phyloP scores from a whole-genome alignment of 2,113 vertebrate species.

The Oryzias woworae region DNA sequence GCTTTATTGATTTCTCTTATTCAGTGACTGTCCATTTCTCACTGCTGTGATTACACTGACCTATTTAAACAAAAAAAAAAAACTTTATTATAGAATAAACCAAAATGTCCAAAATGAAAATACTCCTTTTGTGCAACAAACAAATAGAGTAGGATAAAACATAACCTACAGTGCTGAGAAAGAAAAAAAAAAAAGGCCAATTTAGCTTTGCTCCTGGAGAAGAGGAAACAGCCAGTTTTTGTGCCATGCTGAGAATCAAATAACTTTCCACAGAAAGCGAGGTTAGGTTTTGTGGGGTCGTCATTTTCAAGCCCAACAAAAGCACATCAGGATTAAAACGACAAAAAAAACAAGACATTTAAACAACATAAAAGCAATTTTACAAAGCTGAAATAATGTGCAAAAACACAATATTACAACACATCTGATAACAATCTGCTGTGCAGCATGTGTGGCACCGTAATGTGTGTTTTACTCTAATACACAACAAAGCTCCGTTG shows the following conservation, averaged over 20 bases:
- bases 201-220: constrained; percentile 66
- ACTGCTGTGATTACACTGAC: constrained; percentile 81
- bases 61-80: constrained; percentile 76
- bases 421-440: constrained; percentile 35
- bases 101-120: constrained; percentile 75
- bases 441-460: constrained; percentile 8
- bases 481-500: constrained; percentile 28
- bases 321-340: constrained; percentile 45
- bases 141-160: constrained; percentile 75
- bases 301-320: constrained; percentile 44
- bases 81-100: constrained; percentile 78
- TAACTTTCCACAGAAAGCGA: constrained; percentile 53
- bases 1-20: constrained; percentile 83
- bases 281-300: constrained; percentile 32
- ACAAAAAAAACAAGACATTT: constrained; percentile 20
- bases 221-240: constrained; percentile 56
- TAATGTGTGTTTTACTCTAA: constrained; percentile 30
- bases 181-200: constrained; percentile 67
- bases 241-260: constrained; percentile 73
- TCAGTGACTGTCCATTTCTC: constrained; percentile 75
- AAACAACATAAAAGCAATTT: constrained; percentile 40
- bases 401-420: constrained; percentile 27
- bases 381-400: constrained; percentile 18
- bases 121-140: constrained; percentile 73
- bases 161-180: constrained; percentile 68